Evolutionary conservation across 1,140 invertebrate species (phyloP).

Genomic region (Asbolus verrucosus): DNA sequence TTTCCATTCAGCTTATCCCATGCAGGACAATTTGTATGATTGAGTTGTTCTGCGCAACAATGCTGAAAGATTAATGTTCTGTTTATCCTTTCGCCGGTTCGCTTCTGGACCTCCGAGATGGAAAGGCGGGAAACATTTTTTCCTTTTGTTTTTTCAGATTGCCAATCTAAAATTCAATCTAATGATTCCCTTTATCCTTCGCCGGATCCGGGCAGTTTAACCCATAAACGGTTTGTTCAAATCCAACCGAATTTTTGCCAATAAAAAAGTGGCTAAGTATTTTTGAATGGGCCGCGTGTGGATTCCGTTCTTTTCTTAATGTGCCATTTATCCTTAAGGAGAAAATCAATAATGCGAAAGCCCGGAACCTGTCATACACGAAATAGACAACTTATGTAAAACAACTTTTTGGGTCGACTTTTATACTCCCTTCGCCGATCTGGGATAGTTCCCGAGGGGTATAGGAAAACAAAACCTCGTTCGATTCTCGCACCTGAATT

Average conservation of each 20-base stretch:
- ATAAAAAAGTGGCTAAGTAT: not conserved
- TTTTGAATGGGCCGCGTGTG: not conserved
- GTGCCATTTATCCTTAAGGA: not conserved
- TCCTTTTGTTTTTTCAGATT: not conserved
- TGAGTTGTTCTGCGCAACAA: constrained; percentile 45
- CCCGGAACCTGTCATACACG: not conserved
- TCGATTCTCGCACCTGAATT: constrained; percentile 4
- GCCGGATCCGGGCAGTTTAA: not conserved
- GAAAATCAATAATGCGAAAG: not conserved
- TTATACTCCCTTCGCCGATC: not conserved
- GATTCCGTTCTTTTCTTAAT: constrained; percentile 2
- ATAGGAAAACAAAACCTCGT: constrained; percentile 2
- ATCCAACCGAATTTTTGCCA: too few species aligned
- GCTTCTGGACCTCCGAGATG: constrained; percentile 42
- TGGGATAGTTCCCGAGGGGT: not conserved
- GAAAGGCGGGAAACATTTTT: constrained; percentile 49
- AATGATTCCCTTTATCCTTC: not conserved
- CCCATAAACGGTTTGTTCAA: not conserved
- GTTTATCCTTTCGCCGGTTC: constrained; percentile 45
- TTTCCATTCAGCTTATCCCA: constrained; percentile 25
- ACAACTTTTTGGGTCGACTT: constrained; percentile 4
- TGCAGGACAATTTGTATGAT: constrained; percentile 32
- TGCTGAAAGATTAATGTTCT: constrained; percentile 48
- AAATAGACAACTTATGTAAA: constrained; percentile 8
- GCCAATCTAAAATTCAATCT: not conserved